phyloP scores from a whole-genome alignment of 2,797 vertebrate species.

The Sphenodon punctatus region DNA sequence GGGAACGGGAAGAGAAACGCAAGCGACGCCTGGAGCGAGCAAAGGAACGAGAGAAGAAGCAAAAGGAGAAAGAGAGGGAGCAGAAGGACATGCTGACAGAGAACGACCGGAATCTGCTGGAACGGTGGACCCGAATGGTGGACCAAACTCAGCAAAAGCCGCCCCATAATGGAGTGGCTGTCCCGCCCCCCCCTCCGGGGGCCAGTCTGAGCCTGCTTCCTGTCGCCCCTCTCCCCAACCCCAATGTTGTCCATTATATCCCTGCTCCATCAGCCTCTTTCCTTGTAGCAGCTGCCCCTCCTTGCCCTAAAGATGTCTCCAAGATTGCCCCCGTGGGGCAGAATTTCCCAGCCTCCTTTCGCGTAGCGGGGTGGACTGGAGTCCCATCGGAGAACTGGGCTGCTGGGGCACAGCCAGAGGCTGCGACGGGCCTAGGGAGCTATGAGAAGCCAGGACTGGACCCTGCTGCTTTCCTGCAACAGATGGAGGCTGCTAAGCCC shows the following conservation, averaged over 20 bases:
- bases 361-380: not conserved
- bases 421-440: not conserved
- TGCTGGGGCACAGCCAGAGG: not conserved
- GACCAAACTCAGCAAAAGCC: slow-evolving; percentile 70
- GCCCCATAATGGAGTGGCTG: not conserved
- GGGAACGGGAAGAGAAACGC: slow-evolving; percentile 91
- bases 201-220: not conserved
- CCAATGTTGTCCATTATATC: slow-evolving; percentile 47
- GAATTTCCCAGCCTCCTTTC: not conserved
- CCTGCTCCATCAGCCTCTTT: slow-evolving; percentile 65
- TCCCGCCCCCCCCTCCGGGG: not conserved
- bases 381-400: slow-evolving; percentile 1
- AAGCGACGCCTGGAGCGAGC: slow-evolving; percentile 87
- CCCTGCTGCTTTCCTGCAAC: not conserved
- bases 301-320: not conserved
- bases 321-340: not conserved
- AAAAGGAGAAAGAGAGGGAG: slow-evolving; percentile 87
- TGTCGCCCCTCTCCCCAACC: not conserved
- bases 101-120: slow-evolving; percentile 89
- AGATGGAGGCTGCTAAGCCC: not conserved
- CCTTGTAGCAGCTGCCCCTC: slow-evolving; percentile 21
- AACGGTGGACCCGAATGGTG: slow-evolving; percentile 92
- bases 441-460: not conserved
- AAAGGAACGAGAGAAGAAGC: slow-evolving; percentile 85
- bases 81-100: slow-evolving; percentile 85